phyloP scores from a whole-genome alignment of 2,113 vertebrate species.

The Cranoglanis bouderius region DNA sequence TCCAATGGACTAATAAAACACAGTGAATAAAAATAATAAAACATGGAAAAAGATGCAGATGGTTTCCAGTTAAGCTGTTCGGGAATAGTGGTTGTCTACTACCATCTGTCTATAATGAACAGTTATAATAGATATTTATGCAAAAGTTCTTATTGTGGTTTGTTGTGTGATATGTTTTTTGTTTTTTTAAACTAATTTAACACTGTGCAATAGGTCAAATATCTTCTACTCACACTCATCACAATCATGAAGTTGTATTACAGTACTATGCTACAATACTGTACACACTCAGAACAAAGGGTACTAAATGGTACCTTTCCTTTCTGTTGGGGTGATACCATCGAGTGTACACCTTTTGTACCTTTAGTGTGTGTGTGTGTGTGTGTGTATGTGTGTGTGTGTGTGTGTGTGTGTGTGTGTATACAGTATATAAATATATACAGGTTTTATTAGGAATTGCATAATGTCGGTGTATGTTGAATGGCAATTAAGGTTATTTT shows the following conservation, averaged over 20 bases:
- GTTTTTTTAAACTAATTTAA: neutral
- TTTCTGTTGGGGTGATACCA: neutral
- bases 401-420: too few species aligned
- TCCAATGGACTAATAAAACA: slow-evolving; percentile 59
- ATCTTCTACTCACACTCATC: neutral
- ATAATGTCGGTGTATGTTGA: neutral
- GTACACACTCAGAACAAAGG: neutral
- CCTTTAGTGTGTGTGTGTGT: neutral
- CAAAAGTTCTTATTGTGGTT: neutral
- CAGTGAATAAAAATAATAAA: slow-evolving; percentile 50
- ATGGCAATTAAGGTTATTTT: neutral
- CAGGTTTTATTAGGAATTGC: neutral
- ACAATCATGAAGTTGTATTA: neutral
- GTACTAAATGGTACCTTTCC: neutral
- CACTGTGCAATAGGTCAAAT: neutral
- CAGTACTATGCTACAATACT: neutral
- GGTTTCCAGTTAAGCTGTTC: neutral
- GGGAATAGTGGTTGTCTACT: neutral
- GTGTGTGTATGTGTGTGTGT: too few species aligned
- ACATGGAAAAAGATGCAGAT: slow-evolving; percentile 3
- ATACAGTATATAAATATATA: neutral
- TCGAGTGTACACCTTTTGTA: neutral
- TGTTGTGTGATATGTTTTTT: neutral
- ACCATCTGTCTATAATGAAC: neutral
- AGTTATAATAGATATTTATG: neutral